Conservation (phyloP, 1,140 invertebrate genomes). For the Eupeodes corollae region DNA sequence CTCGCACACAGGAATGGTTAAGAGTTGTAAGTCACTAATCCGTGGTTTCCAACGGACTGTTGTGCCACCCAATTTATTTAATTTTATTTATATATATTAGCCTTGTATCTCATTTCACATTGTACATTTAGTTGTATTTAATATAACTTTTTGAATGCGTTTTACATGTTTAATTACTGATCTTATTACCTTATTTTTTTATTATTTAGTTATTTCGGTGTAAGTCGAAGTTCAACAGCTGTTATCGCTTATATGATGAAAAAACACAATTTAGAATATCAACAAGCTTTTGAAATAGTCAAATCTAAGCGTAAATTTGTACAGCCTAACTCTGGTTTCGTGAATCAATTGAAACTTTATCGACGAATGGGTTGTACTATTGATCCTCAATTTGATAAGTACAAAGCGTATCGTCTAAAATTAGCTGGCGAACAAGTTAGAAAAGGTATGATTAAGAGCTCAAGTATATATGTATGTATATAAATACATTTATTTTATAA, state of each 20-base stretch:
- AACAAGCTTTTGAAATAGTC: conserved; percentile 56
- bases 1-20: no score
- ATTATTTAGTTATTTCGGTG: conserved; percentile 57
- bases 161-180: no score
- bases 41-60: no score
- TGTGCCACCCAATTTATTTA: no score
- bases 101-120: no score
- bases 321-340: conserved; percentile 61
- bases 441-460: conserved; percentile 43
- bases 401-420: conserved; percentile 62
- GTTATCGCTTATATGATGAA: conserved; percentile 79
- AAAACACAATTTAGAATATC: conserved; percentile 57
- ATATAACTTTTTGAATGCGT: no score
- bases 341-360: conserved; percentile 63
- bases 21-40: no score
- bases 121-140: no score
- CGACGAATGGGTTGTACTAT: conserved; percentile 61
- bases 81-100: no score
- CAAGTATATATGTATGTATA: background rate
- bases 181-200: no score
- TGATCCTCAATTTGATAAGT: conserved; percentile 58
- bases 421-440: conserved; percentile 68
- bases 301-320: conserved; percentile 53
- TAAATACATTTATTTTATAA: conserved; percentile 1
- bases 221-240: conserved; percentile 73